Base-by-base conservation (phyloP, 2,888 invertebrate species). In the Patella ulyssiponensis region DNA sequence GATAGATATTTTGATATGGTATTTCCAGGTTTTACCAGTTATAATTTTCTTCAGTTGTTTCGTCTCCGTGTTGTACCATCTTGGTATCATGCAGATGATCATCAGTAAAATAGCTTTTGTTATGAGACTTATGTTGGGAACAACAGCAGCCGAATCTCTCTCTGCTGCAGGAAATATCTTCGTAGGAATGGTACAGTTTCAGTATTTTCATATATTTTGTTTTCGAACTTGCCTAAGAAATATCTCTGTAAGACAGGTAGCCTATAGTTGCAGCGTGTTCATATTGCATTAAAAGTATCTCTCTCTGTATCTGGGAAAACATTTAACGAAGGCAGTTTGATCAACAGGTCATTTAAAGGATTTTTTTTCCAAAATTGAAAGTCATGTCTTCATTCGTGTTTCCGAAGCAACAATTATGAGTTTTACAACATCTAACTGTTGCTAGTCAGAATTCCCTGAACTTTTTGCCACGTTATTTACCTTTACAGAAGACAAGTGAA, bases 41-140 rank as follows among this genome's bases (percentile, higher is more conserved):
- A 96, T 99, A 76, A 96, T 96, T 92, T 98, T 98, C 94, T 96
- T 99, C 92, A 96, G 97, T 88, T 96, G 98, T 92, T 93, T 96
- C 83, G 96, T 98, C 51, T 96, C 97, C 86, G 94, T 98, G 0
- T 92, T 98, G 54, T 98, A 97, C 93, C 97, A 96, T 92, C 93
- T 95, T 91, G 98, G 98, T 0, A 94, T 95, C 0, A 95, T 99
- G 94, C 98, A 98, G 92, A 95, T 94, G 93, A 92, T 97, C 79
- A 95, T 98, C 56, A 88, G 94, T 33, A 95, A 95, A 89, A 91
- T 98, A 51, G 98, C 98, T 0, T 94, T 95, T 93, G 89, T 96
- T 17, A 93, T 98, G 88, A 87, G 89, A 77, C 90, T 92, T 17
- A 91, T 95, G 0, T 92, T 97, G 92, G 95, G 95, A 20, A 98